Percentiles rank a stretch among this genome's conserved stretches.
Conservation (phyloP, 2,888 invertebrate genomes). For the Ichneumoninae sp. region DNA sequence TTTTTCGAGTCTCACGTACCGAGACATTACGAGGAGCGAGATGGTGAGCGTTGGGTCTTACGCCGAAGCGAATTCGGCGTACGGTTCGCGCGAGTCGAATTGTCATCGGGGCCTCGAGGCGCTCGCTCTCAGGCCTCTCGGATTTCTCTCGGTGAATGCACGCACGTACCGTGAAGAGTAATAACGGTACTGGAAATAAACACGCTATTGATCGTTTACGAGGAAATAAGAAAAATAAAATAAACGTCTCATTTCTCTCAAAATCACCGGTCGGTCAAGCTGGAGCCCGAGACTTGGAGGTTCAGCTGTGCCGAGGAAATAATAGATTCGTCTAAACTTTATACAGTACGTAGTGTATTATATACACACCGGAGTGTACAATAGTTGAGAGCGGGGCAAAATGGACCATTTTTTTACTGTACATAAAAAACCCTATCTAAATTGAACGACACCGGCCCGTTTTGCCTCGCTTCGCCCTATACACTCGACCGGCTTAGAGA, state of each 20-base stretch:
- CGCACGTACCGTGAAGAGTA: constrained; percentile 17
- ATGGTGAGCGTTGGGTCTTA: not conserved
- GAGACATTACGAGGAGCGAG: not conserved
- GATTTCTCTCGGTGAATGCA: constrained; percentile 10
- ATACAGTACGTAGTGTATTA: not conserved
- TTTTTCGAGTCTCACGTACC: not conserved
- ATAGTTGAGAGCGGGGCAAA: not conserved
- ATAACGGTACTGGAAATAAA: constrained; percentile 12
- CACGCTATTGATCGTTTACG: constrained; percentile 27
- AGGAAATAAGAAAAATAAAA: constrained; percentile 9
- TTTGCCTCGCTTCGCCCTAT: not conserved
- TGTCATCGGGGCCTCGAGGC: constrained; percentile 8
- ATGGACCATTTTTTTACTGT: not conserved
- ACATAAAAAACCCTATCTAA: not conserved
- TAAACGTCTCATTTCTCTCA: constrained; percentile 9
- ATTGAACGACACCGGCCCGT: not conserved
- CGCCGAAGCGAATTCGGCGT: constrained; percentile 18
- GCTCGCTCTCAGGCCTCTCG: constrained; percentile 1
- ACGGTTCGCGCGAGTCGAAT: constrained; percentile 4
- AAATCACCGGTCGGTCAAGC: constrained; percentile 1
- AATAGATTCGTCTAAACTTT: constrained; percentile 25
- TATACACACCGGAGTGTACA: not conserved
- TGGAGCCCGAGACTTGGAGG: not conserved
- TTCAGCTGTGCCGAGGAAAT: constrained; percentile 5
- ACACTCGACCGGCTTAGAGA: constrained; percentile 21